Conservation (phyloP, 2,113 vertebrate genomes). For the Caloenas nicobarica region DNA sequence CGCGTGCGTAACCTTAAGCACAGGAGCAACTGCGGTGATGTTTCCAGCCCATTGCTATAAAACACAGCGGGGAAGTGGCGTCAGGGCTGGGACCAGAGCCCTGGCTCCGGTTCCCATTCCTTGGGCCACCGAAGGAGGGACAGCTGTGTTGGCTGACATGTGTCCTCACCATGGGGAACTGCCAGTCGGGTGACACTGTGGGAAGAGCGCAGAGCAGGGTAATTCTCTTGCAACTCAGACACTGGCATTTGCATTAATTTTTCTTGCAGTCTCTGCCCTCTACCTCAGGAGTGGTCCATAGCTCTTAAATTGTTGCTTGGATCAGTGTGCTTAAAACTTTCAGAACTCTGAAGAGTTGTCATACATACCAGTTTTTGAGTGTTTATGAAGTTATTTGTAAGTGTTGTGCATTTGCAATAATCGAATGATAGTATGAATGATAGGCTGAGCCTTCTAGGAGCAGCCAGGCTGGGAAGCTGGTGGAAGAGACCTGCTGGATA, state of each 20-base stretch:
- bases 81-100: not conserved
- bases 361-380: not conserved
- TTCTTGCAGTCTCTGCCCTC: not conserved
- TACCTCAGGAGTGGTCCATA: not conserved
- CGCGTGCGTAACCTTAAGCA: accelerated
- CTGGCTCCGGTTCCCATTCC: not conserved
- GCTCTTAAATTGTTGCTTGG: not conserved
- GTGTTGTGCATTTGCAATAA: not conserved
- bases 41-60: not conserved
- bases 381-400: not conserved
- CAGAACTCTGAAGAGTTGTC: not conserved
- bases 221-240: not conserved
- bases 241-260: not conserved
- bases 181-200: not conserved
- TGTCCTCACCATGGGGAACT: not conserved
- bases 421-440: not conserved
- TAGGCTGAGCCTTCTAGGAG: not conserved
- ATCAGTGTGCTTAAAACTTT: not conserved
- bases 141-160: not conserved
- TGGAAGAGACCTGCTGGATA: not conserved
- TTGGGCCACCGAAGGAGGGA: not conserved
- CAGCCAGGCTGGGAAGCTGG: accelerated
- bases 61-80: accelerated
- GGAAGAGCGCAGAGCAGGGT: not conserved
- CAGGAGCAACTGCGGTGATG: not conserved